Evolutionary conservation across 2,113 vertebrate species (phyloP).

Genomic region (Salvelinus sp.): DNA sequence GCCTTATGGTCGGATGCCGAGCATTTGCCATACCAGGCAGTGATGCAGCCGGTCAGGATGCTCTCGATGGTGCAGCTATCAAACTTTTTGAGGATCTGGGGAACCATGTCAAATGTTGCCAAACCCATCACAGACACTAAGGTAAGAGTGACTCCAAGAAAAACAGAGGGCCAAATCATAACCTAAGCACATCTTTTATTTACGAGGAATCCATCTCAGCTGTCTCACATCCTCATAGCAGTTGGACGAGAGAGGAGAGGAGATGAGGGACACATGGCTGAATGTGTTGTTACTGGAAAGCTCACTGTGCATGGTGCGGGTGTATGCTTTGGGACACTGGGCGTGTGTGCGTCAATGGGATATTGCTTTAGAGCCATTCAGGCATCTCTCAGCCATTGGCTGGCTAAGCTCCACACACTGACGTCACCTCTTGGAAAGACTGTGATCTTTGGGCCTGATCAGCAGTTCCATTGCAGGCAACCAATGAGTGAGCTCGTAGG

Average conservation of each 20-base stretch:
- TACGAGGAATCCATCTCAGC: conserved; percentile 29
- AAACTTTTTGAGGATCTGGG: too few species aligned
- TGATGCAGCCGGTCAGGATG: too few species aligned
- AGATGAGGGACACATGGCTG: not conserved
- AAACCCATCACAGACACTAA: conserved; percentile 33
- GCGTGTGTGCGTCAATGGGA: conserved; percentile 48
- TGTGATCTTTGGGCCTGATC: conserved; percentile 71
- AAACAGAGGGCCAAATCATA: conserved; percentile 33
- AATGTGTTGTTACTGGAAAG: conserved; percentile 33
- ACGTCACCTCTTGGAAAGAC: conserved; percentile 71
- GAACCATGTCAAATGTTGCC: not conserved
- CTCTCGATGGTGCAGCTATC: too few species aligned
- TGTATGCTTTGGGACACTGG: conserved; percentile 14
- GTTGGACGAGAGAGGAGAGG: conserved; percentile 17
- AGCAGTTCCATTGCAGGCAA: conserved; percentile 51
- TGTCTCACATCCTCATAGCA: conserved; percentile 39
- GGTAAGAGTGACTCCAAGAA: conserved; percentile 33
- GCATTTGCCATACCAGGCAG: too few species aligned
- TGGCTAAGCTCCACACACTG: conserved; percentile 63
- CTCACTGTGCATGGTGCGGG: conserved; percentile 16
- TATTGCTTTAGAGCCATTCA: conserved; percentile 60
- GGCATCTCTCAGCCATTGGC: conserved; percentile 59
- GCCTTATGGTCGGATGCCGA: too few species aligned
- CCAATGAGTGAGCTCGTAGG: conserved; percentile 51
- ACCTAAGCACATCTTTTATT: conserved; percentile 45